phyloP scores from a whole-genome alignment of 2,888 invertebrate genomes.

The Catocala sponsa region DNA sequence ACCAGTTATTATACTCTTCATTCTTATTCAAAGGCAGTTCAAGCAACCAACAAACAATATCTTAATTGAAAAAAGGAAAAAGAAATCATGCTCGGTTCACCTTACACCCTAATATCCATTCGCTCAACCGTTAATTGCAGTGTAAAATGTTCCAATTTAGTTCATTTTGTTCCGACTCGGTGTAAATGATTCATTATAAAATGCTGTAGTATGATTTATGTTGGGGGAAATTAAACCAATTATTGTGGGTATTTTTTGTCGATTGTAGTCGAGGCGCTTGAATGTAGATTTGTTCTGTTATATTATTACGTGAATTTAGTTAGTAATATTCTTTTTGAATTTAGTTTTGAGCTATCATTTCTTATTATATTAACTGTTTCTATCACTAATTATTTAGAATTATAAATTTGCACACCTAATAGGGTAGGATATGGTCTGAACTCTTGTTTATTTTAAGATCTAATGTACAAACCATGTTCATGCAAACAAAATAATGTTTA shows the following conservation, averaged over 20 bases:
- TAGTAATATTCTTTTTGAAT: no score
- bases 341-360: no score
- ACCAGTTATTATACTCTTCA: no score
- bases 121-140: constrained; percentile 44
- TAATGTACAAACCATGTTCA: no score
- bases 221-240: constrained; percentile 50
- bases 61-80: constrained; percentile 15
- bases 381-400: no score
- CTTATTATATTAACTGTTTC: no score
- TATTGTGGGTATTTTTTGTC: constrained; percentile 45
- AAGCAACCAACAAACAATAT: constrained; percentile 8
- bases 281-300: not conserved
- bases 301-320: no score
- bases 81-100: constrained; percentile 7
- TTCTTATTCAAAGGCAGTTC: no score
- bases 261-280: constrained; percentile 37
- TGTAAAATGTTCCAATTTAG: constrained; percentile 50
- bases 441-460: no score
- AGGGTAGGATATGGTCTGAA: no score
- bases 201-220: constrained; percentile 52
- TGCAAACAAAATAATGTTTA: no score
- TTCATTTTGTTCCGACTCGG: constrained; percentile 41
- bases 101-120: constrained; percentile 15
- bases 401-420: no score
- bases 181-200: constrained; percentile 53